Evolutionary conservation across 2,113 vertebrate genomes (phyloP), one percentile per base, ranked within the genome.

Genomic region (Perccottus glenii): DNA sequence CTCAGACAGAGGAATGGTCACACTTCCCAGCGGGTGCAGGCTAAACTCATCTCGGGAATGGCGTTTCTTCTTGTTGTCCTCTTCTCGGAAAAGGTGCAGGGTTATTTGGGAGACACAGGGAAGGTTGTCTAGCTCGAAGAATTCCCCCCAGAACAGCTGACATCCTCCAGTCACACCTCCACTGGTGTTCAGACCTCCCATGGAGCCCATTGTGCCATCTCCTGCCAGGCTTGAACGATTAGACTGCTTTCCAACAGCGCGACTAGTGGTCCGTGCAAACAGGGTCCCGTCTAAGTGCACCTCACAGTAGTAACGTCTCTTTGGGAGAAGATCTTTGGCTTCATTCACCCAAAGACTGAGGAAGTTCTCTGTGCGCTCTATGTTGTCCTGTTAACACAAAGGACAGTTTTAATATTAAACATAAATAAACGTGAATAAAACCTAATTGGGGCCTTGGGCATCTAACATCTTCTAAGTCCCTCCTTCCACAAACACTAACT

Each of bases 261-360:
- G 91, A 48, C 92, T 92, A 0, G 89, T 94, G 36, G 95, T 96
- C 14, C 95, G 93, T 5, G 95, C 96, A 0, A 95, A 95, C 43
- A 98, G 88, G 7, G 90, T 86, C 0, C 95, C 94, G 0, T 98
- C 96, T 35, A 98, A 86, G 73, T 94, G 94, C 12, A 98, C 68
- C 78, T 98, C 96, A 0, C 94, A 94, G 61, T 94, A 94, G 75
- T 95, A 95, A 4, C 90, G 90, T 0, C 90, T 85, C 32, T 93
- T 88, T 1, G 94, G 86, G 1, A 89, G 85, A 51, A 98, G 87
- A 60, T 95, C 95, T 66, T 97, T 96, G 0, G 92, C 96, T 57
- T 98, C 96, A 3, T 96, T 95, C 19, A 98, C 91, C 96, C 96
- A 98, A 50, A 98, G 90, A 77, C 91, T 94, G 57, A 98, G 70